Base-by-base conservation (phyloP, 1,140 invertebrate genomes). In the Notospermus geniculatus region DNA sequence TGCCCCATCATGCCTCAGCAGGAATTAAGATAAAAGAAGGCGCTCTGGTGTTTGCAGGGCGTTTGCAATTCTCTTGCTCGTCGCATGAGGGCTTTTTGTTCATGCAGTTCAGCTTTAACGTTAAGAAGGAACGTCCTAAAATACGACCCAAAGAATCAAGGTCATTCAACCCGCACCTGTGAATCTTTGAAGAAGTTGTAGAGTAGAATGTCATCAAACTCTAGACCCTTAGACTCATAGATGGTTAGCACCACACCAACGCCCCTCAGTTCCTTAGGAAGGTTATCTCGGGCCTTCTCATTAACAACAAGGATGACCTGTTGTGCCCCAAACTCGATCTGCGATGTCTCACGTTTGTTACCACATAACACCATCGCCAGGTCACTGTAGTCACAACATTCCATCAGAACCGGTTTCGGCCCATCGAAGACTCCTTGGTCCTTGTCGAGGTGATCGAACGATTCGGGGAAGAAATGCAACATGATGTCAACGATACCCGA, bases 131-230 rank as follows among this genome's bases (percentile, higher is more conserved):
- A 57, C 27, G 1, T 2, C 2, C 54, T 28, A 7, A n/a, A 39
- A n/a, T n/a, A n/a, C n/a, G n/a, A n/a, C n/a, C n/a, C 4, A 36
- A 7, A 15, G 4, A 36, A 36, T 36, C 15, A 36, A 4, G 32
- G 15, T 55, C 7, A 55, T 23, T 23, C 9, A 19, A 57, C 13
- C 7, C 54, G 17, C 59, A 76, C 75, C 62, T 69, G 71, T 2
- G 75, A 77, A 57, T 77, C 75, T 54, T 73, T 72, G 61, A 77
- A 77, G 65, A 77, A 77, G 65, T 77, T 77, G 67, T 75, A 77
- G 15, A 77, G 63, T 2, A 77, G 66, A 19, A 77, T 65, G 53
- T 77, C 75, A 69, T 77, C 73, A 65, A 77, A 77, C 62, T 77
- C 75, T 11, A 77, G 66, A 17, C 73, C 75, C 57, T 77, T 77